These are phyloP conservation scores for Cyanoramphus novaezelandiae DNA, from an alignment of 2,113 vertebrate genomes.

Conservation along the genomic window DNA sequence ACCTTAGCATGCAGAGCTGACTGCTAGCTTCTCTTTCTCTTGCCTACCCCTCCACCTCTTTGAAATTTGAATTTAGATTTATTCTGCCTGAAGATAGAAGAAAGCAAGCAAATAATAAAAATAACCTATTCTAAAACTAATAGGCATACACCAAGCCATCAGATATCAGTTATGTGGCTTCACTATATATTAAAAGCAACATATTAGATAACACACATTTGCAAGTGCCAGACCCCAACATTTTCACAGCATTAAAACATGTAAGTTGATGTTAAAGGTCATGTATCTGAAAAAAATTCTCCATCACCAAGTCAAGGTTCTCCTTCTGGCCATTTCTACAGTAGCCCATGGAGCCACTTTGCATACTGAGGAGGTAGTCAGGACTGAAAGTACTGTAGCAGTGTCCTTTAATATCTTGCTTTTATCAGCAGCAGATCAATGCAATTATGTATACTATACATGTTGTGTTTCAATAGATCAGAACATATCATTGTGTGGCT, in stretches of 20 bases:
- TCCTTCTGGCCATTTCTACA: background rate
- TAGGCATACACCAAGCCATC: background rate
- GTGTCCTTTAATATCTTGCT: background rate
- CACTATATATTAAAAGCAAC: background rate
- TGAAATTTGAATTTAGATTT: constrained; percentile 43
- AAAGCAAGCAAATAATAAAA: background rate
- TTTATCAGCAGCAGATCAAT: background rate
- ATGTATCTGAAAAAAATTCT: background rate
- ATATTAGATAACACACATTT: background rate
- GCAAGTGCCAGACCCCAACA: background rate
- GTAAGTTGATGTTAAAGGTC: background rate
- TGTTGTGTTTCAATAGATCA: background rate
- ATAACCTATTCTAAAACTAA: constrained; percentile 14
- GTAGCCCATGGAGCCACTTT: background rate
- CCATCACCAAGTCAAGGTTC: background rate
- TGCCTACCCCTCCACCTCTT: background rate
- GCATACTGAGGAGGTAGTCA: background rate
- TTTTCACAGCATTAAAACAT: background rate
- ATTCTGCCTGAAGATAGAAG: background rate
- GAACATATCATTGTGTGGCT: background rate
- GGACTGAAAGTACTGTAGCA: background rate
- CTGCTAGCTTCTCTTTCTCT: background rate
- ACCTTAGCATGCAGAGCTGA: background rate
- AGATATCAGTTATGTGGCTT: background rate
- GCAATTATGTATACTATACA: background rate